Conservation (phyloP, 2,797 vertebrate species). For the Squalus acanthias region DNA sequence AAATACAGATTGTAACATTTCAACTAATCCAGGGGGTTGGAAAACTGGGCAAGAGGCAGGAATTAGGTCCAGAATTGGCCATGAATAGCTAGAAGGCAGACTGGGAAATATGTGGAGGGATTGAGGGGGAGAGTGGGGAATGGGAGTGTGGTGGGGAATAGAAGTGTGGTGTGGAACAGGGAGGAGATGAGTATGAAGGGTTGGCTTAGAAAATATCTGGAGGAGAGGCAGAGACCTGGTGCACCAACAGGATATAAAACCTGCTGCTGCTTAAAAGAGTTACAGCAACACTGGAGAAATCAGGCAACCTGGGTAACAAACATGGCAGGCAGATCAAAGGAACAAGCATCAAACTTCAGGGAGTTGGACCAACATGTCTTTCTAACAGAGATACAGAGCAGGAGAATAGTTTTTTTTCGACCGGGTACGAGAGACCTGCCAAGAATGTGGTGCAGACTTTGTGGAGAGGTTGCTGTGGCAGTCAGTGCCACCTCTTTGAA, state of each 20-base stretch:
- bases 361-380: not conserved
- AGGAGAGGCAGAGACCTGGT: not conserved
- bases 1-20: not conserved
- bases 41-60: not conserved
- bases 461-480: not conserved
- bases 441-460: not conserved
- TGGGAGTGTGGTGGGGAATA: not conserved
- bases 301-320: not conserved
- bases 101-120: not conserved
- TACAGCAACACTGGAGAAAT: not conserved
- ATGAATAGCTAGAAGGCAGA: not conserved
- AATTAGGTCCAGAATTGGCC: not conserved
- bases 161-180: not conserved
- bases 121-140: constrained; percentile 39
- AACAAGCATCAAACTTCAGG: not conserved
- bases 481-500: not conserved
- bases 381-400: not conserved
- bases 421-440: not conserved
- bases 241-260: not conserved
- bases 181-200: constrained; percentile 25
- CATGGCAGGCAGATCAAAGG: not conserved
- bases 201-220: not conserved
- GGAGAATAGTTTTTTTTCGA: not conserved
- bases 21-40: not conserved
- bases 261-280: not conserved